A percentile compares a stretch with the other conserved stretches of the same genome.
phyloP scores from a whole-genome alignment of 1,140 invertebrate species.

The Zaprionus taronus region DNA sequence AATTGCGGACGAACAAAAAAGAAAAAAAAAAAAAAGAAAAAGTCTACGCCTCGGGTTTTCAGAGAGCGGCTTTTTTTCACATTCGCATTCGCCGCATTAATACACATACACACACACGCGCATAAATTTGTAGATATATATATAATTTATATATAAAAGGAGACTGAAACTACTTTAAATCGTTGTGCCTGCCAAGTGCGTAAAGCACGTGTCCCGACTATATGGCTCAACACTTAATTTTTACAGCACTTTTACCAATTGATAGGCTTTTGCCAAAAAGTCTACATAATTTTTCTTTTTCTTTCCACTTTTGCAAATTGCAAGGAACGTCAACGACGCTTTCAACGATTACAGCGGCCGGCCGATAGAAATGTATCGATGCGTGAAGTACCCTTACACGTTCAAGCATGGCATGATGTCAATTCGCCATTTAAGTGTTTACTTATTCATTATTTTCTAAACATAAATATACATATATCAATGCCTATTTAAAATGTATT shows the following conservation, averaged over 20 bases:
- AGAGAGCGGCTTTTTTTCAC: slow-evolving; percentile 73
- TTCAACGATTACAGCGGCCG: slow-evolving; percentile 67
- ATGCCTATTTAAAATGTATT: too few relatives aligned
- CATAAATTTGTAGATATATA: slow-evolving; percentile 19
- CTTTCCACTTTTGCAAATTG: slow-evolving; percentile 70
- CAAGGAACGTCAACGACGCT: slow-evolving; percentile 72
- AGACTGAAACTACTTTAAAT: slow-evolving; percentile 20
- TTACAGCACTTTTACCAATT: slow-evolving; percentile 11
- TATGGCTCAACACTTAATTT: slow-evolving; percentile 23
- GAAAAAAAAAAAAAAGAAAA: slow-evolving; percentile 20
- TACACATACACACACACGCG: slow-evolving; percentile 21
- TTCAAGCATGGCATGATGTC: slow-evolving; percentile 33
- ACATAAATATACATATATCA: too few relatives aligned
- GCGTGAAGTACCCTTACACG: slow-evolving; percentile 26
- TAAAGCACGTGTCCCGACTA: slow-evolving; percentile 16
- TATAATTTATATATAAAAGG: slow-evolving; percentile 22
- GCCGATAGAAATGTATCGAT: slow-evolving; percentile 55
- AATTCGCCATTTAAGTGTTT: background rate
- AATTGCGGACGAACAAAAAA: slow-evolving; percentile 4
- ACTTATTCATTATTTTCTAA: background rate
- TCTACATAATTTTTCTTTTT: slow-evolving; percentile 68
- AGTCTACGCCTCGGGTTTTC: slow-evolving; percentile 48
- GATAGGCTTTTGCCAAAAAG: slow-evolving; percentile 38
- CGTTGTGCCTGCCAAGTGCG: background rate
- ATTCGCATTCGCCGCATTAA: slow-evolving; percentile 52